Percentiles rank a stretch among this genome's conserved stretches.
phyloP scores from a whole-genome alignment of 2,888 invertebrate species.

The Pollenia angustigena region DNA sequence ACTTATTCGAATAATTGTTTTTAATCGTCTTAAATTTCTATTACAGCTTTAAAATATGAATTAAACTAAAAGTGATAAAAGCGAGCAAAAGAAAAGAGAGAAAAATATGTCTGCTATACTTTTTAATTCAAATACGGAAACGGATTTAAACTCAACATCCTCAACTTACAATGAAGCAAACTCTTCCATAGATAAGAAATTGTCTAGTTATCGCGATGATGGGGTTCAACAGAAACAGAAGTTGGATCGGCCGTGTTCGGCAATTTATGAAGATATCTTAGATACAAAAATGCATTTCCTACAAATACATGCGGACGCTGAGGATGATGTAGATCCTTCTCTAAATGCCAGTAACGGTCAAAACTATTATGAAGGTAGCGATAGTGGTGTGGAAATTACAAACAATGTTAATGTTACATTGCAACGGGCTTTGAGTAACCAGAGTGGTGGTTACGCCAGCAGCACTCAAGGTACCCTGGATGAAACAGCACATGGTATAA shows the following conservation, averaged over 20 bases:
- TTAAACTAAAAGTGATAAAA: neutral
- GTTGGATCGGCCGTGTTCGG: constrained; percentile 65
- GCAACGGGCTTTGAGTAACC: constrained; percentile 86
- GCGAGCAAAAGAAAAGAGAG: neutral
- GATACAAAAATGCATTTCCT: constrained; percentile 79
- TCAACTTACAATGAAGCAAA: constrained; percentile 51
- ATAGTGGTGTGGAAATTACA: constrained; percentile 91
- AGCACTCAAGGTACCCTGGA: constrained; percentile 85
- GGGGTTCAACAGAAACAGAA: constrained; percentile 34
- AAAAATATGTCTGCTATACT: constrained; percentile 73
- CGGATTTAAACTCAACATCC: constrained; percentile 61
- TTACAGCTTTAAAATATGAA: constrained; percentile 49
- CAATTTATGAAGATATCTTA: constrained; percentile 77
- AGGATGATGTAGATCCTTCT: constrained; percentile 86
- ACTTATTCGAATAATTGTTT: neutral
- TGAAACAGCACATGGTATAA: constrained; percentile 82
- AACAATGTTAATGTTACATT: constrained; percentile 82
- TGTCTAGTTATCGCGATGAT: constrained; percentile 10
- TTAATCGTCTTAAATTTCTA: neutral
- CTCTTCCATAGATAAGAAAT: constrained; percentile 32
- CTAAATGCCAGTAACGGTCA: constrained; percentile 89
- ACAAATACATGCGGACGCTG: constrained; percentile 77
- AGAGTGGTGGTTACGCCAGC: constrained; percentile 88
- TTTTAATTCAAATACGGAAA: constrained; percentile 69
- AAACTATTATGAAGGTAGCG: constrained; percentile 87